Conservation (phyloP, 2,888 invertebrate genomes). For the Yponomeuta malinellus region DNA sequence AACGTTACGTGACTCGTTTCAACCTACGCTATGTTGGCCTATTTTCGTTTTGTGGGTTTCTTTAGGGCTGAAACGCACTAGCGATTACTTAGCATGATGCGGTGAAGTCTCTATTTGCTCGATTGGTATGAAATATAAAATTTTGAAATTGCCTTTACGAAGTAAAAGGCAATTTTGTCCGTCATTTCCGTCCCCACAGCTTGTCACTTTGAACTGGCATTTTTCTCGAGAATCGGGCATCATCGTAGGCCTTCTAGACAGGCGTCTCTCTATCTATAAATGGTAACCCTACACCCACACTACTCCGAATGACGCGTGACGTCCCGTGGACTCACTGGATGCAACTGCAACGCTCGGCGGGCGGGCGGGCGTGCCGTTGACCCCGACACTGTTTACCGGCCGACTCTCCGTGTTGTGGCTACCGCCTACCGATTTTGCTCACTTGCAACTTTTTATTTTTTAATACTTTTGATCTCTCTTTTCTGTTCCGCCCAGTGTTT, state of each 20-base stretch:
- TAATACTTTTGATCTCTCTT: not conserved
- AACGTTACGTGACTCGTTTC: conserved; percentile 13
- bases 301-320: conserved; percentile 12
- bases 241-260: no score
- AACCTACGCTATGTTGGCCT: conserved; percentile 15
- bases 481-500: not conserved
- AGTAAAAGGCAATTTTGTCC: no score
- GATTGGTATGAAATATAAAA: no score
- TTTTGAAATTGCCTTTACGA: no score
- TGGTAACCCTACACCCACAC: conserved; percentile 13
- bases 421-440: conserved; percentile 8
- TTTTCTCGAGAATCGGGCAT: no score
- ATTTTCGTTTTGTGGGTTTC: not conserved
- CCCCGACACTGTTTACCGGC: conserved; percentile 55
- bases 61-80: not conserved
- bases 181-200: no score
- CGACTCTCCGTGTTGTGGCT: conserved; percentile 27
- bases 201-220: no score
- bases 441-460: not conserved
- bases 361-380: conserved; percentile 44
- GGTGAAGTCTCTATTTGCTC: no score
- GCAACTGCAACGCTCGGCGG: conserved; percentile 17
- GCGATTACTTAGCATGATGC: no score
- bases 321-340: conserved; percentile 19
- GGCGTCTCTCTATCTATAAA: conserved; percentile 14